Evolutionary conservation across 2,113 vertebrate species (phyloP).

Genomic region (Sapayoa aenigma): DNA sequence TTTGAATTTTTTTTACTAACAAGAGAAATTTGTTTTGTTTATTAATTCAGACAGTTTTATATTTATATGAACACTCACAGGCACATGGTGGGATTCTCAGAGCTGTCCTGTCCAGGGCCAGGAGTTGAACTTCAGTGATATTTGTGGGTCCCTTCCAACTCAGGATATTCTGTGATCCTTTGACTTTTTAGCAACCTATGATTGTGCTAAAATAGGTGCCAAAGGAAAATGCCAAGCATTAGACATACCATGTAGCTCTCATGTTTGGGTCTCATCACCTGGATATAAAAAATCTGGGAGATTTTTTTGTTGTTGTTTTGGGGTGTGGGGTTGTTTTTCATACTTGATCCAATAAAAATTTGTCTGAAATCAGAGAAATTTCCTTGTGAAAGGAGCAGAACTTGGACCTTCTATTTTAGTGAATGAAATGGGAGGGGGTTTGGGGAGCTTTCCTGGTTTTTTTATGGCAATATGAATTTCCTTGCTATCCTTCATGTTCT

Average conservation of each 20-base stretch:
- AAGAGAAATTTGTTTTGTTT: neutral
- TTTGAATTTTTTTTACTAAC: neutral
- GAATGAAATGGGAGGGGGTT: neutral
- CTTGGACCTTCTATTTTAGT: neutral
- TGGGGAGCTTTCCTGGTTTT: neutral
- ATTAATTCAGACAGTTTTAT: neutral
- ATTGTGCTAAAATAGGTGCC: neutral
- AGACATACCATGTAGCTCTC: neutral
- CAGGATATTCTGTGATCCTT: neutral
- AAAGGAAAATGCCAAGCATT: neutral
- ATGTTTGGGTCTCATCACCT: neutral
- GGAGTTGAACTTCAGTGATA: neutral
- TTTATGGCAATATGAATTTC: neutral
- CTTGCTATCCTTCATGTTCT: neutral
- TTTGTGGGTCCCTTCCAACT: neutral
- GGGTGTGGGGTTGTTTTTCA: neutral
- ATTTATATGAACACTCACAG: neutral
- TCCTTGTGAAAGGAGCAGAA: neutral
- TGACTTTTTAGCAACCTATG: neutral
- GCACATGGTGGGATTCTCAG: neutral
- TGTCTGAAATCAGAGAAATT: neutral
- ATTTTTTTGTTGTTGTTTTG: neutral
- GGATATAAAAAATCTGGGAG: neutral
- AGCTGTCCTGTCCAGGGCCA: neutral
- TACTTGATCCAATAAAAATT: neutral